Evolutionary conservation across 1,140 invertebrate genomes (phyloP).

Genomic region (Philaenus spumarius): DNA sequence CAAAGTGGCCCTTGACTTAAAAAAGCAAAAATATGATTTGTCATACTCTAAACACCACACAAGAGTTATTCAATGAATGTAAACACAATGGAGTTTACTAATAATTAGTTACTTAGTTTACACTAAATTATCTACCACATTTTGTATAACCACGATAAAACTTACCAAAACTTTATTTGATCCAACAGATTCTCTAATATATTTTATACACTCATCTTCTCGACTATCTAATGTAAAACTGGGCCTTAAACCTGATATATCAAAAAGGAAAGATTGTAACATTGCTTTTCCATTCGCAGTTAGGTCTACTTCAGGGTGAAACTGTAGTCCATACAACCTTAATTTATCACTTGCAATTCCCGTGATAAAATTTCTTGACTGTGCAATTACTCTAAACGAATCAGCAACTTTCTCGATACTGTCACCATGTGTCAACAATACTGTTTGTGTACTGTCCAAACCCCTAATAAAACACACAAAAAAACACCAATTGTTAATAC

Average conservation of each 20-base stretch:
- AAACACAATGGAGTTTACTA: no score
- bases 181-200: conserved; percentile 85
- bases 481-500: not conserved
- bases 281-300: conserved; percentile 87
- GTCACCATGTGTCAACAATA: conserved; percentile 95
- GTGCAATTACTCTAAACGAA: conserved; percentile 73
- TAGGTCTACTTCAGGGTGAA: conserved; percentile 96
- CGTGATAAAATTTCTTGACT: conserved; percentile 76
- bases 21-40: no score
- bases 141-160: no score
- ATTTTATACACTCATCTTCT: conserved; percentile 88
- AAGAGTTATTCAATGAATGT: no score
- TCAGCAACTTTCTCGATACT: conserved; percentile 87
- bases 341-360: conserved; percentile 89
- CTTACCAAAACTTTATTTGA: conserved; percentile 89
- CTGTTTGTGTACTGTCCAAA: conserved; percentile 77
- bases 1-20: no score
- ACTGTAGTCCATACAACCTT: conserved; percentile 94
- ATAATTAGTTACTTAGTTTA: no score
- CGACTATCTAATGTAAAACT: conserved; percentile 84
- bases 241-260: conserved; percentile 77
- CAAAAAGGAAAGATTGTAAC: conserved; percentile 92
- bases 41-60: no score
- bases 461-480: conserved; percentile 52
- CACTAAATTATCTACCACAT: no score